A percentile compares a stretch with the other conserved stretches of the same genome.
These are phyloP conservation scores for Diloba caeruleocephala DNA, from an alignment of 2,888 invertebrate genomes.

Conservation along the genomic window DNA sequence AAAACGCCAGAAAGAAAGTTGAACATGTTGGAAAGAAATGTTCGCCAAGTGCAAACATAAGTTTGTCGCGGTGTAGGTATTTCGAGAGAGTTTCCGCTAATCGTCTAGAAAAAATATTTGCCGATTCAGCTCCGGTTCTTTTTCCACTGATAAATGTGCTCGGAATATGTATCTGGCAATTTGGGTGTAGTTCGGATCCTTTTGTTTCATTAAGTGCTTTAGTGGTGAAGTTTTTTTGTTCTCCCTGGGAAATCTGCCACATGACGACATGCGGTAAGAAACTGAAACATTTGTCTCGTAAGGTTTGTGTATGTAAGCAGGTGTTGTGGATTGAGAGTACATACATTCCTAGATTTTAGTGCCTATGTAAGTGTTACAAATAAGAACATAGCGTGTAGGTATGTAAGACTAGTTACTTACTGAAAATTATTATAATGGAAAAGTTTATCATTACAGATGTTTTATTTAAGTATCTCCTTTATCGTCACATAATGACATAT, in stretches of 20 bases:
- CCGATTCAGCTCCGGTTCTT: slow-evolving; percentile 80
- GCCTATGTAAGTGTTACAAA: no score
- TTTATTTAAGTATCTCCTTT: no score
- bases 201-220: slow-evolving; percentile 78
- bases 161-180: slow-evolving; percentile 81
- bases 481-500: no score
- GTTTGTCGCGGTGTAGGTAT: slow-evolving; percentile 73
- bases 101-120: slow-evolving; percentile 88
- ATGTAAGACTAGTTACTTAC: no score
- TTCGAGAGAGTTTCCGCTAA: slow-evolving; percentile 84
- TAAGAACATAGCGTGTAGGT: no score
- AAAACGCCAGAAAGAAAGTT: slow-evolving; percentile 21
- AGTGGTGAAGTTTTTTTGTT: slow-evolving; percentile 56
- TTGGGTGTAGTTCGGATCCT: slow-evolving; percentile 71
- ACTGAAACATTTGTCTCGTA: slow-evolving; percentile 48
- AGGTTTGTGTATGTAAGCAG: slow-evolving; percentile 23
- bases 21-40: background rate
- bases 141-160: slow-evolving; percentile 83
- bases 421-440: no score
- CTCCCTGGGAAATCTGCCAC: slow-evolving; percentile 60
- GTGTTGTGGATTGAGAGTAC: background rate
- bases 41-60: slow-evolving; percentile 38
- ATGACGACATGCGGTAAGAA: slow-evolving; percentile 49
- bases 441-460: no score
- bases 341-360: background rate